Conservation (phyloP, 1,140 invertebrate genomes). For the Diprion similis region DNA sequence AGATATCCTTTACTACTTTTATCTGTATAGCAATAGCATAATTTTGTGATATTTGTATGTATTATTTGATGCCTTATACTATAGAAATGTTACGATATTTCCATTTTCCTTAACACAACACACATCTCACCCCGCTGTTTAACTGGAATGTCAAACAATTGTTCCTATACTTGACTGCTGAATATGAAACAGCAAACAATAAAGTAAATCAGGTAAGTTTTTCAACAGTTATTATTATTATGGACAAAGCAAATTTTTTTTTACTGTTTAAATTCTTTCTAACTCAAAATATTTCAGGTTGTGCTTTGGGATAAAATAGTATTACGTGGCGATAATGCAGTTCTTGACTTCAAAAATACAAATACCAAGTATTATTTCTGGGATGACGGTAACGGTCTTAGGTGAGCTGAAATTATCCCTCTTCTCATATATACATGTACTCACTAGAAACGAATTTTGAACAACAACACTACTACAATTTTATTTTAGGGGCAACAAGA, state of each 20-base stretch:
- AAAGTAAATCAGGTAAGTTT: slow-evolving; percentile 78
- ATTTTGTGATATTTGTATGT: background rate
- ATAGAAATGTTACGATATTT: slow-evolving; percentile 35
- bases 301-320: slow-evolving; percentile 99
- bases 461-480: slow-evolving; percentile 23
- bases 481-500: slow-evolving; percentile 85
- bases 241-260: background rate
- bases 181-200: slow-evolving; percentile 92
- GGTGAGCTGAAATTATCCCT: slow-evolving; percentile 64
- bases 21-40: slow-evolving; percentile 8
- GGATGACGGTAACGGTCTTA: slow-evolving; percentile 98
- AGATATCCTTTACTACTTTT: slow-evolving; percentile 69
- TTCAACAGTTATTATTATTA: slow-evolving; percentile 15
- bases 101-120: slow-evolving; percentile 39
- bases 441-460: background rate
- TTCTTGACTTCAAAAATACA: slow-evolving; percentile 91
- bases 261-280: background rate
- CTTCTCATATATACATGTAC: background rate
- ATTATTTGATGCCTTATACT: background rate
- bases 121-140: slow-evolving; percentile 86
- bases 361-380: slow-evolving; percentile 99
- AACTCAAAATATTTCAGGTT: slow-evolving; percentile 68
- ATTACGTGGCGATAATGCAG: slow-evolving; percentile 88
- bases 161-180: slow-evolving; percentile 95
- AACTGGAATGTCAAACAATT: slow-evolving; percentile 99